Evolutionary conservation across 2,888 invertebrate genomes (phyloP).

Genomic region (Ephialtes manifestator): DNA sequence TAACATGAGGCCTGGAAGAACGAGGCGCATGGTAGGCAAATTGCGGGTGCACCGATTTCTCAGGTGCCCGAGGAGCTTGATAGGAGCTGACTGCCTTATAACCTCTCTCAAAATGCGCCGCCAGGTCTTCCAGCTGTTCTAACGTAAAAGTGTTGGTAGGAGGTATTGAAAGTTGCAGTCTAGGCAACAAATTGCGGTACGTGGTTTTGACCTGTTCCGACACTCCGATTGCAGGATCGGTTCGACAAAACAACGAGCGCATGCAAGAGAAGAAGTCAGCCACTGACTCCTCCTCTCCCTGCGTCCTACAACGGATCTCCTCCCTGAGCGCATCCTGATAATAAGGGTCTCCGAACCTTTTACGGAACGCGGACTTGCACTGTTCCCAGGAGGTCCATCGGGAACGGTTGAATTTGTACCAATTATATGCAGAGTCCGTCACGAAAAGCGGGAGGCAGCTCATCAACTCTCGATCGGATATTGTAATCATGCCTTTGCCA

Average conservation of each 20-base stretch:
- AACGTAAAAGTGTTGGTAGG: background rate
- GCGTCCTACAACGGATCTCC: background rate
- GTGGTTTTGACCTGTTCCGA: background rate
- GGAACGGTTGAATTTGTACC: background rate
- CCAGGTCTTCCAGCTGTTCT: background rate
- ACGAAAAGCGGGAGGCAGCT: background rate
- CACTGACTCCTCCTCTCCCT: conserved; percentile 4
- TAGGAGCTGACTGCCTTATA: background rate
- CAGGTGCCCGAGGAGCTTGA: background rate
- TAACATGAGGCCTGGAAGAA: background rate
- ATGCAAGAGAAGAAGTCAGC: conserved; percentile 4
- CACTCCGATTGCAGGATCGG: background rate
- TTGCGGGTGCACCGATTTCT: background rate
- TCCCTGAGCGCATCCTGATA: background rate
- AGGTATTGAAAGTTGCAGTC: conserved; percentile 20
- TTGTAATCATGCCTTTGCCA: background rate
- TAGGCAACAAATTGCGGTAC: conserved; percentile 30
- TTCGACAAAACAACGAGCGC: conserved; percentile 3
- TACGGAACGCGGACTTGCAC: background rate
- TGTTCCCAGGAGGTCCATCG: background rate
- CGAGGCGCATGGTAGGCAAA: conserved; percentile 2
- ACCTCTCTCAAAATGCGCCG: too few relatives aligned
- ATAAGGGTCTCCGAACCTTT: background rate
- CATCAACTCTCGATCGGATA: background rate
- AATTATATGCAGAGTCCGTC: background rate